These are phyloP conservation scores for Oreochromis aureus DNA, from an alignment of 2,113 vertebrate species.

Conservation along the genomic window DNA sequence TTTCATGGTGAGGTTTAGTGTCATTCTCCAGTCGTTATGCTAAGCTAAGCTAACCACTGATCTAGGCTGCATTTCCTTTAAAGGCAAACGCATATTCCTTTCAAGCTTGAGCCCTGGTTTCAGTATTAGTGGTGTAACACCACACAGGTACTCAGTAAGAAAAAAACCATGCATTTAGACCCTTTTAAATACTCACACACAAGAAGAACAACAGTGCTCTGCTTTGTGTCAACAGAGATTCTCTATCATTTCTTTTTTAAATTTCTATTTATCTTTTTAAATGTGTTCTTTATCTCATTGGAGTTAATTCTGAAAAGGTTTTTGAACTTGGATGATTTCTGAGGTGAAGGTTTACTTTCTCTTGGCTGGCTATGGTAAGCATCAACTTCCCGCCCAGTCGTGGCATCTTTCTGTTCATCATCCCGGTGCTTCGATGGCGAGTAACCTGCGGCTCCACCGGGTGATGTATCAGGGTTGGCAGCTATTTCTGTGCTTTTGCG, in stretches of 20 bases:
- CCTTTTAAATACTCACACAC: neutral
- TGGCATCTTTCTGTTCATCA: neutral
- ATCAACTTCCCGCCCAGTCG: accelerated
- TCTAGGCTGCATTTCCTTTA: neutral
- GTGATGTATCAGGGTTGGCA: accelerated
- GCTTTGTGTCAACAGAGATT: neutral
- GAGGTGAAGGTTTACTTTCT: neutral
- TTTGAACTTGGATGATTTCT: accelerated
- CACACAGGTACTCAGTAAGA: neutral
- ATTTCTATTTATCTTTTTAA: accelerated
- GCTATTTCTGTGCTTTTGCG: neutral
- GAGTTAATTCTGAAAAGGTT: accelerated
- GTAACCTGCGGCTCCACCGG: neutral
- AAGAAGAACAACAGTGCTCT: accelerated
- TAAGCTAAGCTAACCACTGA: neutral
- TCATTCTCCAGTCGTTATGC: neutral
- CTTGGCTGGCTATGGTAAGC: accelerated
- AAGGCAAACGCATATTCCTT: accelerated
- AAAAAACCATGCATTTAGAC: neutral
- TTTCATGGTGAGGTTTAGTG: neutral
- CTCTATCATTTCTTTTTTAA: neutral
- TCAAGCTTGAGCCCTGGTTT: neutral
- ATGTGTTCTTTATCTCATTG: accelerated
- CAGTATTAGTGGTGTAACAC: neutral
- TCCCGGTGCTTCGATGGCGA: neutral